A percentile compares a stretch with the other conserved stretches of the same genome.
These are phyloP conservation scores for Oreortyx pictus DNA, from an alignment of 2,797 vertebrate species.

Conservation along the genomic window DNA sequence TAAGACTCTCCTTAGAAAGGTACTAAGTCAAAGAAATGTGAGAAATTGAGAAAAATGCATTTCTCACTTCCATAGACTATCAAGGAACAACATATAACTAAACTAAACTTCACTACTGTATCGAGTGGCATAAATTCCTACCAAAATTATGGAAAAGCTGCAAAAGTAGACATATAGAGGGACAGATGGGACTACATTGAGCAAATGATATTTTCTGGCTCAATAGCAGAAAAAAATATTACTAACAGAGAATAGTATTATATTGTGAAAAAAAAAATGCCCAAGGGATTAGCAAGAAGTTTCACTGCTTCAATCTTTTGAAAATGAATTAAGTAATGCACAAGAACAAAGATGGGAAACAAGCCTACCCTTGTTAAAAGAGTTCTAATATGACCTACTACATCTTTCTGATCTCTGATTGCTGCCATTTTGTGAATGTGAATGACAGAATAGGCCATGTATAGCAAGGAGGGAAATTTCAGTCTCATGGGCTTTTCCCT, in stretches of 20 bases:
- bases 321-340: not conserved
- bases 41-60: not conserved
- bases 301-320: not conserved
- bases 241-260: not conserved
- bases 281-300: not conserved
- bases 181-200: constrained; percentile 40
- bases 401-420: not conserved
- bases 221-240: constrained; percentile 45
- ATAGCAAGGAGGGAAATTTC: not conserved
- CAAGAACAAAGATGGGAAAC: not conserved
- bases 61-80: not conserved
- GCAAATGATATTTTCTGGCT: constrained; percentile 46
- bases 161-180: not conserved
- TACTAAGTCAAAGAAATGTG: not conserved
- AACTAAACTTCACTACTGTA: not conserved
- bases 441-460: not conserved
- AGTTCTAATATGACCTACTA: not conserved
- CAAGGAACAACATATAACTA: rapidly evolving
- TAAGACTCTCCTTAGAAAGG: not conserved
- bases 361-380: not conserved
- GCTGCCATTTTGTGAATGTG: not conserved
- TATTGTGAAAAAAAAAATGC: constrained; percentile 7
- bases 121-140: not conserved
- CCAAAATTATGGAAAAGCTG: not conserved
- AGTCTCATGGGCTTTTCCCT: not conserved